Evolutionary conservation across 64 coral and sea anemone species (phyloP), one percentile per base, ranked within the genome.

Genomic region (Montipora sp.): DNA sequence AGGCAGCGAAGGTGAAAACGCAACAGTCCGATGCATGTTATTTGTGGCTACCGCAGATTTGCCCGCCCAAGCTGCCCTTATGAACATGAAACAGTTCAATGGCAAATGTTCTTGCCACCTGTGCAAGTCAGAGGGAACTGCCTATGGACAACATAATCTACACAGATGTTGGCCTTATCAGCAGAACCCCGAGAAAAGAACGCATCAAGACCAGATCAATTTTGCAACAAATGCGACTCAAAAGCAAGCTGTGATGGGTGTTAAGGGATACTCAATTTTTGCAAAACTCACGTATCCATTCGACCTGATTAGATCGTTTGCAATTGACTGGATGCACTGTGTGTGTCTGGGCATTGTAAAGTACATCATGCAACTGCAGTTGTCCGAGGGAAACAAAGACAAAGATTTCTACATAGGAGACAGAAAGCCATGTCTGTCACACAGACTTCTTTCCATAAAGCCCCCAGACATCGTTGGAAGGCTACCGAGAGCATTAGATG

Each of bases 281-380:
- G 73, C 75, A 9, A 93, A 80, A 65, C 51, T 88, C 10, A 11
- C 5, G 46, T 72, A 88, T 49, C 51, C 57, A 19, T 93, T 93
- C 80, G 84, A 93, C 71, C 10, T 93, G 19, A 55, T 88, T 18
- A 27, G 83, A 20, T 93, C 83, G 21, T 93, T 93, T 80, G 91
- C 76, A 21, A 71, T 88, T 16, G 91, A 93, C 20, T 93, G 91
- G 91, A 88, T 93, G 91, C 83, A 88, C 43, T 88, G 75, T 71
- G 91, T 93, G 22, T 45, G 46, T 67, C 91, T 93, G 10, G 83
- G 91, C 27, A n/a, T 88, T 79, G 91, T 93, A 11, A 88, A 93
- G 75, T 93, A 93, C 51, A 51, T 88, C 13, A 77, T 93, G 76
- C 46, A 73, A 1, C 75, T 23, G 10, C 19, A 73, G 58, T 18